phyloP scores from a whole-genome alignment of 2,888 invertebrate species.

The Enchytraeus crypticus region DNA sequence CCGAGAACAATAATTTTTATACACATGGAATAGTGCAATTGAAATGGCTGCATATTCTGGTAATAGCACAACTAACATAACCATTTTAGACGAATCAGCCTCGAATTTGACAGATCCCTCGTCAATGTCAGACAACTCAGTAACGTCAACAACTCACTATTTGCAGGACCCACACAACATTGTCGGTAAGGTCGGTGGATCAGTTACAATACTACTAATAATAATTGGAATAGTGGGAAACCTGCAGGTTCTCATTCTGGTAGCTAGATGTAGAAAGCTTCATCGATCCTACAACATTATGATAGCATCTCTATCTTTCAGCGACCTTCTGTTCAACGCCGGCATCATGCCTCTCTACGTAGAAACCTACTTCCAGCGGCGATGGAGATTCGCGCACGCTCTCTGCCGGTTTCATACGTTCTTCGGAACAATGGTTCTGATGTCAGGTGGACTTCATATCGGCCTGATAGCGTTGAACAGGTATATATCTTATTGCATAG shows the following conservation, averaged over 20 bases:
- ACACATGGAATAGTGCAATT: too few species aligned
- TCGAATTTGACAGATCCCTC: too few species aligned
- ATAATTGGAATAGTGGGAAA: conserved; percentile 8
- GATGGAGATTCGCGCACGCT: conserved; percentile 6
- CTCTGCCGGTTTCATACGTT: conserved; percentile 11
- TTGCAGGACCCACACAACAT: conserved; percentile 11
- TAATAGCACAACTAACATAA: too few species aligned
- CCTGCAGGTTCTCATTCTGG: conserved; percentile 5
- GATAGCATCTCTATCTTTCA: conserved; percentile 14
- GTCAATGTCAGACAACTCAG: too few species aligned
- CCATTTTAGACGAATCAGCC: too few species aligned
- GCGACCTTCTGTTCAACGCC: conserved; percentile 12
- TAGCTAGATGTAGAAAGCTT: not conserved
- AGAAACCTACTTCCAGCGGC: conserved; percentile 10
- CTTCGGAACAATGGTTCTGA: conserved; percentile 9
- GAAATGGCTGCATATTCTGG: too few species aligned
- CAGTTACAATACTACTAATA: conserved; percentile 4
- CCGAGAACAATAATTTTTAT: too few species aligned
- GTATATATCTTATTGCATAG: too few species aligned
- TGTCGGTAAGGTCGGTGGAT: conserved; percentile 10
- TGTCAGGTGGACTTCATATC: conserved; percentile 11
- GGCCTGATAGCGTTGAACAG: conserved; percentile 13
- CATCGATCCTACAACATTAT: conserved; percentile 13
- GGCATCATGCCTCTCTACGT: conserved; percentile 15
- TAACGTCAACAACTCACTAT: too few species aligned